phyloP scores from a whole-genome alignment of 2,113 vertebrate species.

The Triplophysa siluroides region DNA sequence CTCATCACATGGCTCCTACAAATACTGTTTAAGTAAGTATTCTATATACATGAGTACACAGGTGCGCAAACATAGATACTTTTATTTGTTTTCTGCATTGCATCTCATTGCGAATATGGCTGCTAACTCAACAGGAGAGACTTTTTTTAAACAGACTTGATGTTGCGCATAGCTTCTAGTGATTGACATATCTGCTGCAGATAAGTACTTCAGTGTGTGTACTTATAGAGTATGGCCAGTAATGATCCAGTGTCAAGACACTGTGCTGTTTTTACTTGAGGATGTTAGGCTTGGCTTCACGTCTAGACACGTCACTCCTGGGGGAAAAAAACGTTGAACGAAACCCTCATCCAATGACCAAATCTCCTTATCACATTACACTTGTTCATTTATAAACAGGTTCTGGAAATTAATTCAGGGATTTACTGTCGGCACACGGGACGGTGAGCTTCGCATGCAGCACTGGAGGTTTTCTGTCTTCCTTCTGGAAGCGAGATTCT shows the following conservation, averaged over 20 bases:
- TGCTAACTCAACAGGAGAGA: no score
- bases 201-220: constrained; percentile 45
- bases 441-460: neutral
- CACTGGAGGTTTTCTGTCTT: neutral
- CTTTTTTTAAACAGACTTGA: no score
- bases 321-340: constrained; percentile 14
- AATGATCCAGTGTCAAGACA: constrained; percentile 43
- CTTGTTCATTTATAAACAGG: constrained; percentile 4
- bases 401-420: constrained; percentile 19
- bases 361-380: constrained; percentile 40
- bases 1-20: no score
- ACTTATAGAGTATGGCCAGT: constrained; percentile 36
- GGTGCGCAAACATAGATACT: no score
- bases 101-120: no score
- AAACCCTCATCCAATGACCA: constrained; percentile 1
- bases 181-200: constrained; percentile 34
- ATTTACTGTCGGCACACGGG: neutral
- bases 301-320: constrained; percentile 31
- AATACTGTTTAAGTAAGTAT: no score
- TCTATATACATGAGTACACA: no score
- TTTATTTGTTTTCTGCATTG: no score
- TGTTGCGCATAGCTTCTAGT: constrained; percentile 11
- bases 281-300: constrained; percentile 44
- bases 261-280: constrained; percentile 32
- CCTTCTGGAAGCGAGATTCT: constrained; percentile 12